Base-by-base conservation (phyloP, 1,140 invertebrate species). In the Drosophila azteca region DNA sequence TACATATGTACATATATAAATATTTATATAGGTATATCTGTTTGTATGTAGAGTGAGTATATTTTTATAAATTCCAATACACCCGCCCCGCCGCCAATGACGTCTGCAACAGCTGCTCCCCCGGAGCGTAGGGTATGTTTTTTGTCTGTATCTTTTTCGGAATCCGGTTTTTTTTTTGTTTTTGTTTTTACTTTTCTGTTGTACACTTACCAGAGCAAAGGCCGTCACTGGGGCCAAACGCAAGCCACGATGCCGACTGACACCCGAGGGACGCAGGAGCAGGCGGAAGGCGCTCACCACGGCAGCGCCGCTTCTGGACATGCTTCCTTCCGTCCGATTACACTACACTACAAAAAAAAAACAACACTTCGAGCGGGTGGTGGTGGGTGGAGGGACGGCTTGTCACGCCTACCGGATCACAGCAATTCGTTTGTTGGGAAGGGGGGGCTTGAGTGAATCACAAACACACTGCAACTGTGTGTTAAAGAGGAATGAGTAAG, bases 271-370 rank as follows among this genome's bases (percentile, higher is more conserved):
- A 15, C 79, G 70, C 46, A 91, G 64, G 54, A 91, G 61, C 63
- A 87, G 69, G 52, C 81, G 77, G 41, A 89, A 63, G 74, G 67
- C 81, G 65, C 77, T 85, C n/a, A 85, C 65, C 51, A 83, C 71
- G 63, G 79, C 53, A 54, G 69, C 68, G 67, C 77, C 82, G 72
- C 67, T 72, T 72, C 81, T 82, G 66, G 83, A 82, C 82, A 87
- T 87, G 48, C 24, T 79, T 13, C 39, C 43, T 15, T 35, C 24
- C 8, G 41, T 31, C 7, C 57, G 59, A 35, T 41, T 24, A 31
- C 58, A 53, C 44, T 15, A 67, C 54, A 50, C 54, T 48, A 20
- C 44, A 26, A 26, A 24, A 61, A 51, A 57, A 35, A 22, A 53
- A 43, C 41, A 15, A 35, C 64, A 57, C 45, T 45, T 22, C 8